Conservation (phyloP, 64 coral and sea anemone genomes). For the Pocillopora damicornis region DNA sequence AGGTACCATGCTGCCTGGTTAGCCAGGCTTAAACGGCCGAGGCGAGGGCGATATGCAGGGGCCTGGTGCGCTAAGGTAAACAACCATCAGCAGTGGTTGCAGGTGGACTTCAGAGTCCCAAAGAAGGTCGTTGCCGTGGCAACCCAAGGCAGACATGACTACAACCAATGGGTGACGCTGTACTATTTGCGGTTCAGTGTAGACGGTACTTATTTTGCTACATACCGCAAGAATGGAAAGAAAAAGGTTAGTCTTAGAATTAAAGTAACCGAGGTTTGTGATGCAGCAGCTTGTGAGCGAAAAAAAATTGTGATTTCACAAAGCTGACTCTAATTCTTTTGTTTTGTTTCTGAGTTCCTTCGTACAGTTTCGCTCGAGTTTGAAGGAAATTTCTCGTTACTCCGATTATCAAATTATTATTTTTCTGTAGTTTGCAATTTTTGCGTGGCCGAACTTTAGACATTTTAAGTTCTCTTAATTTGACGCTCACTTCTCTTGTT, state of each 20-base stretch:
- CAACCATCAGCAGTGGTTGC: slow-evolving; percentile 42
- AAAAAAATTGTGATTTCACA: no score
- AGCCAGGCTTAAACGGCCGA: slow-evolving; percentile 34
- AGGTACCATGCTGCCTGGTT: slow-evolving; percentile 14
- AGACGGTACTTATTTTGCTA: slow-evolving; percentile 32
- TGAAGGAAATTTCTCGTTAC: no score
- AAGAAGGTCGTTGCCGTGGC: slow-evolving; percentile 42
- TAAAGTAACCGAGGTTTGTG: not conserved
- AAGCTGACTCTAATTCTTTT: no score
- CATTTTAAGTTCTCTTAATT: not conserved
- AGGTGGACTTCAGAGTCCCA: slow-evolving; percentile 16
- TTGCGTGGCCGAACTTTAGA: no score
- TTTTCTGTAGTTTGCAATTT: not conserved
- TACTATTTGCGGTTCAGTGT: slow-evolving; percentile 35
- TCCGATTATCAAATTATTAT: not conserved
- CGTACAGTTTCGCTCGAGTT: no score
- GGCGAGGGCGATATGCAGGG: slow-evolving; percentile 43
- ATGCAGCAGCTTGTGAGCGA: no score
- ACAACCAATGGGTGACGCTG: slow-evolving; percentile 54
- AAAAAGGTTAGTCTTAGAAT: slow-evolving; percentile 15
- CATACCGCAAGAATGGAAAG: slow-evolving; percentile 27
- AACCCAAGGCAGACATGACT: slow-evolving; percentile 50
- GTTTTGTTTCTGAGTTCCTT: no score
- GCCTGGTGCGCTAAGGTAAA: slow-evolving; percentile 62
- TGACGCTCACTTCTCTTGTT: not conserved